Conservation (phyloP, 2,113 vertebrate species). For the Sceloporus tristichus region DNA sequence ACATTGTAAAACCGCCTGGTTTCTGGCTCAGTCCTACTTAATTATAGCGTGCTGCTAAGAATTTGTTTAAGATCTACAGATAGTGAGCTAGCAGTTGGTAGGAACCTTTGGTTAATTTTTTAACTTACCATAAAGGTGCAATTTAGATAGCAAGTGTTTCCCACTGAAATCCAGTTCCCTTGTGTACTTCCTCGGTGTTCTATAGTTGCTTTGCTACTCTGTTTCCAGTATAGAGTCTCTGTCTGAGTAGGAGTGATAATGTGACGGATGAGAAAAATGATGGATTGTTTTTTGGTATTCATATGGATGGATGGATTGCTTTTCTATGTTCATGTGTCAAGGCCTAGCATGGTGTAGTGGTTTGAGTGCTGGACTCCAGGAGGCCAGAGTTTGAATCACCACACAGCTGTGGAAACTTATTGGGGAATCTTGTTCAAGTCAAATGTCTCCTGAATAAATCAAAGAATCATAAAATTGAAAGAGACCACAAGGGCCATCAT, state of each 20-base stretch:
- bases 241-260: background rate
- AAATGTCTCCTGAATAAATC: too few relatives aligned
- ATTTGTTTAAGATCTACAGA: background rate
- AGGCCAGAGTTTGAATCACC: too few relatives aligned
- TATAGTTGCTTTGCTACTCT: background rate
- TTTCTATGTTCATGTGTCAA: background rate
- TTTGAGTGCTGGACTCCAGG: too few relatives aligned
- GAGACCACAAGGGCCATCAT: too few relatives aligned
- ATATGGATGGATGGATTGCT: background rate
- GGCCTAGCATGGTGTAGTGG: background rate
- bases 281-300: background rate
- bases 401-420: too few relatives aligned
- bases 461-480: too few relatives aligned
- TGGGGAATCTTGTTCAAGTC: too few relatives aligned
- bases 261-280: background rate
- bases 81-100: background rate
- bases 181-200: too few relatives aligned
- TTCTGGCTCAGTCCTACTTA: background rate
- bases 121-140: background rate
- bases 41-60: background rate
- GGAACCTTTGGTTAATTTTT: background rate
- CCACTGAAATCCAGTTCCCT: background rate
- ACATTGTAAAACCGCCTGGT: background rate
- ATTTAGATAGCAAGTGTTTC: background rate
- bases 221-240: background rate